These are phyloP conservation scores for Oligia strigilis DNA, from an alignment of 2,888 invertebrate species.

Conservation along the genomic window DNA sequence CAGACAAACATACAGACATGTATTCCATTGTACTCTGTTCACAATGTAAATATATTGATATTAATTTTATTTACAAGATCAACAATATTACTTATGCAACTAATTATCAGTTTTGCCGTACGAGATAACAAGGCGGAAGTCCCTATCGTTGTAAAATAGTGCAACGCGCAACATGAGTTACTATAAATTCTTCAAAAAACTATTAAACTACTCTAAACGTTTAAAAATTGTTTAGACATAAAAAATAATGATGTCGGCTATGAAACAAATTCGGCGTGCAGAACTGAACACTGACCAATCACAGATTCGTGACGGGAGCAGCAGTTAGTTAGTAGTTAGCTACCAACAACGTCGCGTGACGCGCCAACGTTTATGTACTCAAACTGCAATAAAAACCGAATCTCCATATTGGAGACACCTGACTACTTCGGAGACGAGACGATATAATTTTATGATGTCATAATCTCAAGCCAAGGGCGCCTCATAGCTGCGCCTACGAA, in stretches of 20 bases:
- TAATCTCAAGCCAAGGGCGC: conserved; percentile 70
- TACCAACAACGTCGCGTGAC: conserved; percentile 51
- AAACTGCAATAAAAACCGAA: conserved; percentile 52
- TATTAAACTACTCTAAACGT: neutral
- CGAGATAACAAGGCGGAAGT: conserved; percentile 54
- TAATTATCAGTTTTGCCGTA: conserved; percentile 49
- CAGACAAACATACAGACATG: conserved; percentile 27
- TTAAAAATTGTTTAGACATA: conserved; percentile 4
- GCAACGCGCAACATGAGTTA: conserved; percentile 17
- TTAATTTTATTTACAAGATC: conserved; percentile 54
- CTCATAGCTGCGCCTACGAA: conserved; percentile 65
- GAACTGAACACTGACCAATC: conserved; percentile 48
- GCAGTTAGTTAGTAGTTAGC: neutral
- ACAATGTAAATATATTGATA: conserved; percentile 50
- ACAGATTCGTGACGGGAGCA: conserved; percentile 40
- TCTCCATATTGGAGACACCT: conserved; percentile 57
- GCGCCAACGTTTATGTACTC: conserved; percentile 28
- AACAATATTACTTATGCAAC: conserved; percentile 45
- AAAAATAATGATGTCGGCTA: conserved; percentile 34
- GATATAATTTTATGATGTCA: conserved; percentile 60
- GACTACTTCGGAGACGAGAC: conserved; percentile 51
- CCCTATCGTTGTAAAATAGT: conserved; percentile 34
- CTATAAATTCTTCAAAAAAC: conserved; percentile 14
- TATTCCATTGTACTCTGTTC: conserved; percentile 40
- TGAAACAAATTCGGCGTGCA: conserved; percentile 51